Conservation (phyloP, 2,113 vertebrate genomes). For the Catharus minimus region DNA sequence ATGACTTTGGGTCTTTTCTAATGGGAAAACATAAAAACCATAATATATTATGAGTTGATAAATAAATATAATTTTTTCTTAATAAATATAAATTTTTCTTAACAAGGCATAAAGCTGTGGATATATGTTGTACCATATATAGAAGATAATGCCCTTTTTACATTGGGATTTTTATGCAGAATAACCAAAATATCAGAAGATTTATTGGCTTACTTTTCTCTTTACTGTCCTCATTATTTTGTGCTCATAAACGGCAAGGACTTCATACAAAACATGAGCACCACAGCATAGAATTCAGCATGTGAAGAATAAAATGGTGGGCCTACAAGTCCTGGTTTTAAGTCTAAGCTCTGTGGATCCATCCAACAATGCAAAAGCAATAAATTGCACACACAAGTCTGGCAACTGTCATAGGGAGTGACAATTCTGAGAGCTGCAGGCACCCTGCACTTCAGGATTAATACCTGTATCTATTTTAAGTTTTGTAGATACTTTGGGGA, state of each 20-base stretch:
- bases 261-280: neutral
- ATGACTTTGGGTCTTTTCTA: neutral
- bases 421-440: neutral
- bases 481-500: neutral
- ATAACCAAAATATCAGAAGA: neutral
- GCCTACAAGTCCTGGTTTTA: neutral
- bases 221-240: neutral
- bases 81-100: neutral
- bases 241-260: neutral
- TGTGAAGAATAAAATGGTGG: neutral
- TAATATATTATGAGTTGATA: neutral
- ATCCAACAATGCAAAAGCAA: neutral
- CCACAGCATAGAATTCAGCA: neutral
- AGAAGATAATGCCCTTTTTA: neutral
- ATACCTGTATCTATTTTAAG: neutral
- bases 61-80: neutral
- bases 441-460: neutral
- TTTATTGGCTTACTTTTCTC: neutral
- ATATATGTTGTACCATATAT: neutral
- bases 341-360: neutral
- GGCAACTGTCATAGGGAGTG: neutral
- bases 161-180: neutral
- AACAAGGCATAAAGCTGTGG: neutral
- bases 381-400: neutral
- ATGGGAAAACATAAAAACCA: neutral